These are phyloP conservation scores for Scotopteryx bipunctaria DNA, from an alignment of 2,888 invertebrate species.

Conservation along the genomic window DNA sequence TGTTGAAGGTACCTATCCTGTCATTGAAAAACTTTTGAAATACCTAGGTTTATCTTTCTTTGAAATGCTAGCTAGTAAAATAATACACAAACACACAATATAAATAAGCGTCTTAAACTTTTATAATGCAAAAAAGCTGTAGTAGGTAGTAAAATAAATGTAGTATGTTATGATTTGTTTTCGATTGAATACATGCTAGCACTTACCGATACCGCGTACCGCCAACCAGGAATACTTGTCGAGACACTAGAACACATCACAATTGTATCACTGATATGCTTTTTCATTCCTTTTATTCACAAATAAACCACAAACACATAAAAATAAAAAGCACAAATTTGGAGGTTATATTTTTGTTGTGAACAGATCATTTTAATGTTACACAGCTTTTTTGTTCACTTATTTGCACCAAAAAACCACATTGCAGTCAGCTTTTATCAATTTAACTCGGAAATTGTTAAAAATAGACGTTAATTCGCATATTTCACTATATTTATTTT, in stretches of 20 bases:
- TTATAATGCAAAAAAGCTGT: no score
- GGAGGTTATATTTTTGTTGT: slow-evolving; percentile 38
- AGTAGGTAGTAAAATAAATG: neutral
- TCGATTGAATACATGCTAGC: slow-evolving; percentile 23
- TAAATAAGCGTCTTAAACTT: no score
- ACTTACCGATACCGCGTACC: slow-evolving; percentile 32
- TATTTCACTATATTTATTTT: slow-evolving; percentile 16
- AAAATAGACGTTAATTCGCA: slow-evolving; percentile 7
- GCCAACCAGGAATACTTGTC: slow-evolving; percentile 4
- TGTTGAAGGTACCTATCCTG: no score
- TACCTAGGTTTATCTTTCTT: no score
- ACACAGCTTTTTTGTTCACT: neutral
- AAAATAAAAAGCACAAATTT: slow-evolving; percentile 22
- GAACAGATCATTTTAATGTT: slow-evolving; percentile 13
- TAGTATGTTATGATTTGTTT: slow-evolving; percentile 19
- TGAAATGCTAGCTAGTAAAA: no score
- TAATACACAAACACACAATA: neutral
- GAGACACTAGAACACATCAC: slow-evolving; percentile 1
- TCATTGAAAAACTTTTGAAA: no score
- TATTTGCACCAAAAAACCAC: neutral
- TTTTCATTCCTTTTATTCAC: slow-evolving; percentile 10
- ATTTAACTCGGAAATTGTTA: neutral
- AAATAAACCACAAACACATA: slow-evolving; percentile 26
- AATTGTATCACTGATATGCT: slow-evolving; percentile 7
- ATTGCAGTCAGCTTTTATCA: neutral